Percentiles rank a stretch among this genome's conserved stretches.
phyloP scores from a whole-genome alignment of 2,888 invertebrate genomes.

The Trachelus iudaicus region DNA sequence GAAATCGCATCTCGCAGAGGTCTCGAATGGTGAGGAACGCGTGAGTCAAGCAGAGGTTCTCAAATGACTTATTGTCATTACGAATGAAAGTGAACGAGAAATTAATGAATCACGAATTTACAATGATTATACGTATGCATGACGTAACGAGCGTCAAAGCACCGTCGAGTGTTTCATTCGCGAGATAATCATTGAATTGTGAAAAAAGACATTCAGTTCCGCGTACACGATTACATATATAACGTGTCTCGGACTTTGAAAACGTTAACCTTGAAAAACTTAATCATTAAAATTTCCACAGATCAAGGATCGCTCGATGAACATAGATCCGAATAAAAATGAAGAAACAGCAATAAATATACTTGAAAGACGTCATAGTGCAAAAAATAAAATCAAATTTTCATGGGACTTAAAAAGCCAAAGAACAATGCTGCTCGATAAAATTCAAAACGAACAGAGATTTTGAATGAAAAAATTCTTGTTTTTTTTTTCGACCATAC shows the following conservation, averaged over 20 bases:
- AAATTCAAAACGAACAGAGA: neutral
- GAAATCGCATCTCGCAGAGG: neutral
- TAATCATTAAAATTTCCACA: neutral
- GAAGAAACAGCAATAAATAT: neutral
- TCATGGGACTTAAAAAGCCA: neutral
- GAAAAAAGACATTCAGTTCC: constrained; percentile 34
- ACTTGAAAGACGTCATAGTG: neutral
- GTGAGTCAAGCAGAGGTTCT: neutral
- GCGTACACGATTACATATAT: neutral
- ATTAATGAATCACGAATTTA: neutral
- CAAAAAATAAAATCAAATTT: neutral
- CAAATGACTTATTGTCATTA: neutral
- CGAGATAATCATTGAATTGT: constrained; percentile 43
- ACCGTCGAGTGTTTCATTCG: constrained; percentile 44
- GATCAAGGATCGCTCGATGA: too few relatives aligned
- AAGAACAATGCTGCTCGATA: neutral
- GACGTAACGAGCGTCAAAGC: neutral
- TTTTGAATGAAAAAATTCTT: neutral
- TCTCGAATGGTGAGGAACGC: neutral
- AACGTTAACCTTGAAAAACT: neutral
- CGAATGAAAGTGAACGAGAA: neutral
- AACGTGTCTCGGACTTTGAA: neutral
- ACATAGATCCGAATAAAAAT: neutral
- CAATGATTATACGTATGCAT: neutral
- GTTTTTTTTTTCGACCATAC: neutral